phyloP scores from a whole-genome alignment of 2,113 vertebrate species.

The Steatornis caripensis region DNA sequence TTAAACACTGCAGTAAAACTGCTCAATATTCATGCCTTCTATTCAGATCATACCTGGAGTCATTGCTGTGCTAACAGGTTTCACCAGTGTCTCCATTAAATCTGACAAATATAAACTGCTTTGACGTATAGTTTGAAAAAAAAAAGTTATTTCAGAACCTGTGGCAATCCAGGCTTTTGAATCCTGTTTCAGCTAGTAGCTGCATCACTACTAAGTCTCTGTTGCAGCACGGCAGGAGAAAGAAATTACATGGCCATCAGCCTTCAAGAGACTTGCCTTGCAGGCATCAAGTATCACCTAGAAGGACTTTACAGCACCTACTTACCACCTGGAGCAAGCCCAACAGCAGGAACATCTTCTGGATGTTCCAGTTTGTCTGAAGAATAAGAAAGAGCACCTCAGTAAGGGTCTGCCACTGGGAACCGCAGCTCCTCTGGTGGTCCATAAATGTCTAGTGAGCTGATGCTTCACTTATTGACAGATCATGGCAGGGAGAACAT shows the following conservation, averaged over 20 bases:
- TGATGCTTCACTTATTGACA: background rate
- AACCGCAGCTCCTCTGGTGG: background rate
- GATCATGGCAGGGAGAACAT: background rate
- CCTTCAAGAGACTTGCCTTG: background rate
- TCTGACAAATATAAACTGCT: background rate
- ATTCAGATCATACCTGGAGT: background rate
- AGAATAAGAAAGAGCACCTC: background rate
- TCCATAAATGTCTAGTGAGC: background rate
- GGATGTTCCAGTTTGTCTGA: background rate
- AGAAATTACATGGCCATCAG: background rate
- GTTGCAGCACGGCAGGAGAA: background rate
- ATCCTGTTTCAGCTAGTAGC: background rate
- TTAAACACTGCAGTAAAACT: background rate
- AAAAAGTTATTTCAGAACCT: background rate
- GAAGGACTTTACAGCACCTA: background rate
- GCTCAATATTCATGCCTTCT: background rate
- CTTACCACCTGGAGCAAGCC: background rate
- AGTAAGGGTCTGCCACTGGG: fast-evolving
- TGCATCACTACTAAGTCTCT: background rate
- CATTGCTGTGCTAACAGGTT: background rate
- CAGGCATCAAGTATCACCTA: background rate
- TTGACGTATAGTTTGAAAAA: background rate
- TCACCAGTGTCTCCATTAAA: background rate
- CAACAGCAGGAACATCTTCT: background rate
- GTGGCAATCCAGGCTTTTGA: background rate